phyloP scores from a whole-genome alignment of 1,140 invertebrate genomes.

The Tetramorium simillimum region DNA sequence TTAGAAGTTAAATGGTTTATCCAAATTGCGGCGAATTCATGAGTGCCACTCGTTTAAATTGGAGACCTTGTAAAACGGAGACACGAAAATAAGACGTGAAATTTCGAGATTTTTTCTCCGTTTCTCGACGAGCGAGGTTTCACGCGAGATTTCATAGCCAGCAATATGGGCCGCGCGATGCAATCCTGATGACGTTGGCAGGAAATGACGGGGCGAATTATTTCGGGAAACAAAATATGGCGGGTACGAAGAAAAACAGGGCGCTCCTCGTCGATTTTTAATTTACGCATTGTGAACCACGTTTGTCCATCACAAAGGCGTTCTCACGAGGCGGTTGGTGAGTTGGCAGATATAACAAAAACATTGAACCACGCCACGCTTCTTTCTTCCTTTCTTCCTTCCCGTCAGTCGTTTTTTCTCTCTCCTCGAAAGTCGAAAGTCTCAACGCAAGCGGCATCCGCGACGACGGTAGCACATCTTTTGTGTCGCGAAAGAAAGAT shows the following conservation, averaged over 20 bases:
- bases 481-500: constrained; percentile 16
- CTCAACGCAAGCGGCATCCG: background rate
- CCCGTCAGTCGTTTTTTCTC: constrained; percentile 45
- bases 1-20: background rate
- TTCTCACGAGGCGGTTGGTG: constrained; percentile 80
- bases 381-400: constrained; percentile 65
- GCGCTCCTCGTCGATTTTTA: constrained; percentile 74
- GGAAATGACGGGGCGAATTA: constrained; percentile 79
- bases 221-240: constrained; percentile 78
- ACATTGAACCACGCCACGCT: constrained; percentile 71
- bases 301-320: constrained; percentile 78
- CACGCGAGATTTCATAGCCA: background rate
- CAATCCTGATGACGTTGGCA: constrained; percentile 65
- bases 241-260: constrained; percentile 71
- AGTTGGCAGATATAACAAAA: constrained; percentile 82
- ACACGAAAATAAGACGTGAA: background rate
- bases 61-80: background rate
- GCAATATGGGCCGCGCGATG: constrained; percentile 36
- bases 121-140: background rate
- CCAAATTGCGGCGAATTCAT: background rate
- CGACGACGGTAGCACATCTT: constrained; percentile 29
- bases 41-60: background rate
- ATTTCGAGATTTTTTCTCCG: background rate
- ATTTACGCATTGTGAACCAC: constrained; percentile 81
- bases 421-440: constrained; percentile 38